phyloP scores from a whole-genome alignment of 2,888 invertebrate species.

The Cepaea hortensis region DNA sequence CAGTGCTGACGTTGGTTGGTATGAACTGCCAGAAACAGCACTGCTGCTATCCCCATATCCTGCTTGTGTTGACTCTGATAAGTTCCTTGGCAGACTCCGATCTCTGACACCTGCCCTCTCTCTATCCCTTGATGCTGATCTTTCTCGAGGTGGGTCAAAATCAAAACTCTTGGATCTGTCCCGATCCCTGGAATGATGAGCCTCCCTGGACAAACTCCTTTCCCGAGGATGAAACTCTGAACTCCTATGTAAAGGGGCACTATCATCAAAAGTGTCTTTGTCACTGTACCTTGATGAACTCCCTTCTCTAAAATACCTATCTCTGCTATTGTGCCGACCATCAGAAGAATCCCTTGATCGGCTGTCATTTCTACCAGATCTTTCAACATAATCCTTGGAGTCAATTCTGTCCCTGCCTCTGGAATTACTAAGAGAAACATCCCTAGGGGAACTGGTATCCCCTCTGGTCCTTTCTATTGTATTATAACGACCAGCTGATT shows the following conservation, averaged over 20 bases:
- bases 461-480: constrained; percentile 31
- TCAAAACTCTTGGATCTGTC: constrained; percentile 48
- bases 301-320: constrained; percentile 8
- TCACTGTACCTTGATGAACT: constrained; percentile 13
- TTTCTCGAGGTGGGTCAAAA: constrained; percentile 43
- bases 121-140: constrained; percentile 29
- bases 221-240: constrained; percentile 25
- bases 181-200: constrained; percentile 36
- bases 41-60: constrained; percentile 34
- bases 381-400: constrained; percentile 29
- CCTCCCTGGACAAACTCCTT: constrained; percentile 22
- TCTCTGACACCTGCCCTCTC: constrained; percentile 26
- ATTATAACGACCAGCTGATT: not conserved
- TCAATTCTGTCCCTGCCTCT: constrained; percentile 20
- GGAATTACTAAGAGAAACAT: constrained; percentile 36
- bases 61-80: constrained; percentile 37
- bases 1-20: not conserved
- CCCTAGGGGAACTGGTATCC: constrained; percentile 37
- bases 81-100: constrained; percentile 44
- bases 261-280: not conserved
- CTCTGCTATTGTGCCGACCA: constrained; percentile 18
- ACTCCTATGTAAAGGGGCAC: not conserved
- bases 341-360: constrained; percentile 22
- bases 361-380: not conserved
- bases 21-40: not conserved